These are phyloP conservation scores for Mormyrus lacerda DNA, from an alignment of 2,113 vertebrate genomes.

Conservation along the genomic window DNA sequence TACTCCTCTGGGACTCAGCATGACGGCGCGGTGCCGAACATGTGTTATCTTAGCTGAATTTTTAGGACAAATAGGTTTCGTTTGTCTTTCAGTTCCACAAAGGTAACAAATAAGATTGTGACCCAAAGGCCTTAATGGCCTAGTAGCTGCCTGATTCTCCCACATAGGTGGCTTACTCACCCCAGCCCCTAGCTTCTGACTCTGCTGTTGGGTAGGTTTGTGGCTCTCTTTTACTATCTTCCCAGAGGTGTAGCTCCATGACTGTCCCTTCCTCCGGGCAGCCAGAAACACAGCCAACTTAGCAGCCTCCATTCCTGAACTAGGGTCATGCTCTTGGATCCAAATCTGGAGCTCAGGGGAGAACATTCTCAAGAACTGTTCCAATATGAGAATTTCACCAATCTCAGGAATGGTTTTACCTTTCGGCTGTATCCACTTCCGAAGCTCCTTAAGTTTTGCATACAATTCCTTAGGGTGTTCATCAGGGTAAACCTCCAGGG, in stretches of 20 bases:
- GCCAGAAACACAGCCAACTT: constrained; percentile 4
- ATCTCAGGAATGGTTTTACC: too few species aligned
- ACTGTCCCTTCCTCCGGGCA: neutral
- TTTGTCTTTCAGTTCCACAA: constrained; percentile 15
- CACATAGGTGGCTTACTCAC: neutral
- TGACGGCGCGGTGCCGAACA: neutral
- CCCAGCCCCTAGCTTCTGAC: neutral
- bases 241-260: neutral
- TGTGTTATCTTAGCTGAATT: neutral
- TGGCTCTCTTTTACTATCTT: neutral
- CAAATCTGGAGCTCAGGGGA: neutral
- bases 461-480: neutral
- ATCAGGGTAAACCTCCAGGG: neutral
- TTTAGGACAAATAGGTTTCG: neutral
- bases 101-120: neutral
- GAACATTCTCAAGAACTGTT: constrained; percentile 21
- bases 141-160: neutral
- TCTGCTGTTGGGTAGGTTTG: neutral
- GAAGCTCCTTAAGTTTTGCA: constrained; percentile 4
- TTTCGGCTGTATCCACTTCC: neutral
- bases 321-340: neutral
- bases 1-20: neutral
- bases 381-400: neutral
- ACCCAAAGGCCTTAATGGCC: neutral
- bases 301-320: too few species aligned